Evolutionary conservation across 2,797 vertebrate genomes (phyloP).

Genomic region (Oreonectes daqikongensis): DNA sequence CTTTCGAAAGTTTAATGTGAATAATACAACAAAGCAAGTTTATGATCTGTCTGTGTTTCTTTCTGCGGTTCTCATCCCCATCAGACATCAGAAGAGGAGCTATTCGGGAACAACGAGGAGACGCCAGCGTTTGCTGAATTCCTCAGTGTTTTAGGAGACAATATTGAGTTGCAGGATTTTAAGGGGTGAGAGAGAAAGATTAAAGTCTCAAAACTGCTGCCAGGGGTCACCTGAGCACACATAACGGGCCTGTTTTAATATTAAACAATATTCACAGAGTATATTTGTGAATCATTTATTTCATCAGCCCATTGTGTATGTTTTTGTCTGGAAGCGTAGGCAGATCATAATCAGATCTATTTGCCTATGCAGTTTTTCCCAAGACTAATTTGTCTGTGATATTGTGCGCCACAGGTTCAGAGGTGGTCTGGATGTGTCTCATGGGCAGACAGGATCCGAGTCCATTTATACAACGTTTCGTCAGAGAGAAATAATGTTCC

Average conservation of each 20-base stretch:
- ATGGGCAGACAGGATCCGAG: slow-evolving; percentile 91
- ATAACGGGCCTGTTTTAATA: slow-evolving; percentile 26
- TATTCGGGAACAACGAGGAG: slow-evolving; percentile 95
- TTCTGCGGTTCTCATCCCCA: neutral
- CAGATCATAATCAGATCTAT: neutral
- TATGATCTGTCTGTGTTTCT: neutral
- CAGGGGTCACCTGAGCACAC: slow-evolving; percentile 6
- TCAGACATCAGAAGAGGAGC: slow-evolving; percentile 91
- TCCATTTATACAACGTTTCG: slow-evolving; percentile 94
- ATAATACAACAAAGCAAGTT: neutral
- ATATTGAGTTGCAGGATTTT: slow-evolving; percentile 92
- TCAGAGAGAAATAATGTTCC: slow-evolving; percentile 97
- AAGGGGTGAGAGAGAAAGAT: slow-evolving; percentile 81
- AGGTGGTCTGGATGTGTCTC: slow-evolving; percentile 94
- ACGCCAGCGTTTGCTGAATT: slow-evolving; percentile 92
- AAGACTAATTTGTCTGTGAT: slow-evolving; percentile 21
- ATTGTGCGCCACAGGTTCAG: slow-evolving; percentile 82
- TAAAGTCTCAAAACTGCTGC: slow-evolving; percentile 7
- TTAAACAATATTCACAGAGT: slow-evolving; percentile 23
- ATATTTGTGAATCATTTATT: slow-evolving; percentile 25
- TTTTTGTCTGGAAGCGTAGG: slow-evolving; percentile 4
- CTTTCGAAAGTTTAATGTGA: neutral
- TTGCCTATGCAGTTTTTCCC: neutral
- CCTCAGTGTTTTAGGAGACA: slow-evolving; percentile 87
- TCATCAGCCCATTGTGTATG: neutral